Conservation (phyloP, 1,140 invertebrate species). For the Calosoma granatense region DNA sequence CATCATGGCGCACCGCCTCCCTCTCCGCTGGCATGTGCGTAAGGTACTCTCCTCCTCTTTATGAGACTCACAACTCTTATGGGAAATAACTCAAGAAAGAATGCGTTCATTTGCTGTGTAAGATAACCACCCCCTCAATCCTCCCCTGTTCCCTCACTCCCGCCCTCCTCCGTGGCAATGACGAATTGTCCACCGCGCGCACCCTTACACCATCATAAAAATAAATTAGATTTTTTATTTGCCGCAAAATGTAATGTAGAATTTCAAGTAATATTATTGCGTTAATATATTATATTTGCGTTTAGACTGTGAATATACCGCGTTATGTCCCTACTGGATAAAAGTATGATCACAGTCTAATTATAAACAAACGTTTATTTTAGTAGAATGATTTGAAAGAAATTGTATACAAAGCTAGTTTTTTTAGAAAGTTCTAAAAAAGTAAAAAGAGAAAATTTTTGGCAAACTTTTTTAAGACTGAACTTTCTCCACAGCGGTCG, state of each 20-base stretch:
- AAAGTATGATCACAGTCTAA: no score
- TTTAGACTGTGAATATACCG: no score
- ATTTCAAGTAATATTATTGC: neutral
- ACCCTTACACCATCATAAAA: neutral
- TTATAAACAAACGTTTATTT: no score
- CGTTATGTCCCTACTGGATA: no score
- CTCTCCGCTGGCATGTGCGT: neutral
- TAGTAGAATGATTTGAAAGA: no score
- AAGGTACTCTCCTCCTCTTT: neutral
- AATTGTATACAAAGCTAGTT: no score
- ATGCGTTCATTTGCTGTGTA: neutral
- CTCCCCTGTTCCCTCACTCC: no score
- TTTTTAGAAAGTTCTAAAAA: no score
- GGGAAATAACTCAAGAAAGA: neutral
- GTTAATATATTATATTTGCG: neutral
- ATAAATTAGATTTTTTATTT: neutral
- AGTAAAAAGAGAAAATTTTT: no score
- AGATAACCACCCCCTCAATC: neutral
- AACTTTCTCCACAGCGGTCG: constrained; percentile 1
- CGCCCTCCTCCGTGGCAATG: no score
- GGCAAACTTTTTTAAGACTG: neutral
- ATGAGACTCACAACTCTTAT: neutral
- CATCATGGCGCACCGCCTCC: neutral
- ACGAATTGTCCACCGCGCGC: neutral
- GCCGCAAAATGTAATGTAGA: neutral